Evolutionary conservation across 1,140 invertebrate genomes (phyloP), one percentile per base, ranked within the genome.

Genomic region (Sitobion miscanthi): DNA sequence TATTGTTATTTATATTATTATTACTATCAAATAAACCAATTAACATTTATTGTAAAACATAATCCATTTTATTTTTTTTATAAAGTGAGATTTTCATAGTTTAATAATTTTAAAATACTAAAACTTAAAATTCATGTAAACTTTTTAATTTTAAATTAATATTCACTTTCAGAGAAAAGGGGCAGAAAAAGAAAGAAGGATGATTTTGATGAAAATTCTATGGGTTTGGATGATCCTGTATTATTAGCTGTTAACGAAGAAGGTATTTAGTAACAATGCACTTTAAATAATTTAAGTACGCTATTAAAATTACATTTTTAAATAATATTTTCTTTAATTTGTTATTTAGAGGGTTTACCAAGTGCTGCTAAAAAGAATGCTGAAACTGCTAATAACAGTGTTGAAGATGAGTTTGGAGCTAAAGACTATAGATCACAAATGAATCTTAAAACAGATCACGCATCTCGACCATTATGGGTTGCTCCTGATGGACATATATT

Each of bases 401-500:
- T 96, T 6, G 98, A 99, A 95, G 99, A 99, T 96, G 99, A 99
- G 95, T 99, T 98, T 96, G 99, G 99, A 89, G 99, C 99, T 5
- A 99, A 99, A 96, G 99, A 99, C 96, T 99, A 99, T 96, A 96
- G 98, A 90, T 96, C 96, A 25, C 97, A 99, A 95, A 98, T 99
- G 97, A 96, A 96, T 54, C 95, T 99, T 4, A 99, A 99, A 95
- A 94, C 96, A n/a, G 99, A 99, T 95, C 98, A 99, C 96, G 94
- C 95, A 5, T 98, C 97, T 69, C 96, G 99, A 94, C 99, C 99
- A 25, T 95, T 99, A 25, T 99, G 99, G 99, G 98, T 99, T 88
- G 98, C 99, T 85, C 99, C 99, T 25, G 99, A 99, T 96, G 99
- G 99, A 4, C 99, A 99, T 95, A 99, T 99, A 94, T 99, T 99